Evolutionary conservation across 1,140 invertebrate genomes (phyloP), one percentile per base, ranked within the genome.

Genomic region (Augochlora pura): DNA sequence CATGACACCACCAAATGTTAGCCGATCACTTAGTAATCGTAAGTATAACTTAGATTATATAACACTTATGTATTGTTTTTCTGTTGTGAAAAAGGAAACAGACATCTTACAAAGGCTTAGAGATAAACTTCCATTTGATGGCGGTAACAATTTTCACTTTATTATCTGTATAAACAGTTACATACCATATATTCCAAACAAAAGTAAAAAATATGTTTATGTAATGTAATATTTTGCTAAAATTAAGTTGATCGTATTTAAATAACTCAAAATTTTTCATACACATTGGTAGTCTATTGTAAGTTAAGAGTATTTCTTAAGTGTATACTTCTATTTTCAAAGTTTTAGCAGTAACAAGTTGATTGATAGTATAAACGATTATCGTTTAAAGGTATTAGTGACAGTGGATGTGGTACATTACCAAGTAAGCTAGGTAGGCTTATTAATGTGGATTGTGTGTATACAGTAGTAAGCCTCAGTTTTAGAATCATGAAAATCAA

Each of bases 1-100:
- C 2, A 91, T 91, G 89, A 93, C 92, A 82, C 91, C 92, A 18
- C 91, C 91, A 21, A 90, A 88, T 68, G 90, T 91, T 71, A 91
- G 88, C 74, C 85, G 90, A 67, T 91, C 91, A 42, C 82, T 90
- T 23, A 90, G 84, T 66, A 90, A 85, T 83, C 86, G 90, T 92
- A 76, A 92, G 91, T 88, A 83, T 81, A 42, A 71, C 64, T 60
- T 49, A 18, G 49, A n/a, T 80, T 27, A 57, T 62, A 70, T 12
- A 12, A 38, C n/a, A 80, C 64, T 38, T 16, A 57, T 16, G n/a
- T 68, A 42, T 59, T 27, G 52, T 54, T 63, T 39, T 62, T 70
- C 25, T 68, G n/a, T 79, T 59, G 21, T 54, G 46, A 12, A 75
- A 16, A 21, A 57, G 21, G 18, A 57, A 62, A 23, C 25, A 69